Evolutionary conservation across 2,113 vertebrate species (phyloP), one percentile per base, ranked within the genome.

Genomic region (Columba janthina): DNA sequence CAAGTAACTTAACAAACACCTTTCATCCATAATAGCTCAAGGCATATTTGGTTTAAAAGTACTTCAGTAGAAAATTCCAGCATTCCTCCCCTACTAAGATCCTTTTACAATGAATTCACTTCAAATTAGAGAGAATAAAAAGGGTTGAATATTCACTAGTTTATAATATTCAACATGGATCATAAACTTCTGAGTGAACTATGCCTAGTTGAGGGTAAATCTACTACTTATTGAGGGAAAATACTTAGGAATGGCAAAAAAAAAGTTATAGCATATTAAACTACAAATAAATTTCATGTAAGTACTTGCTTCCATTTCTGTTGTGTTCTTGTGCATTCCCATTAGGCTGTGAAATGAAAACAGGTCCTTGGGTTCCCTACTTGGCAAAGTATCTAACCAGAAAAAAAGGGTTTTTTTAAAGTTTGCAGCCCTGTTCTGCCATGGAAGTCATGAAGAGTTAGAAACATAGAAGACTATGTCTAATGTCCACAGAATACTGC

Each of bases 1-100:
- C 83, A 93, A 95, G 83, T 82, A 89, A 93, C 93, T 90, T 95
- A 94, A 78, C 85, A 96, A 96, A 96, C 79, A 95, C 86, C 79
- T 96, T 94, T 96, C 84, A 93, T 90, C 61, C 73, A 90, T 78
- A 90, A 93, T 51, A 89, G 73, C 83, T 96, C 69, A 85, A 92
- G 88, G 69, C 40, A 53, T 71, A 78, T 90, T 90, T 93, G 67
- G 54, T 90, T 90, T 96, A 90, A 94, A 87, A 96, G 48, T 76
- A 84, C 85, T 96, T 88, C 44, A 90, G 38, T 36, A 83, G 85
- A 96, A 94, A 93, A 96, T 93, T 92, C 80, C 90, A 90, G 16
- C 44, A 50, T 84, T 85, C 80, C 53, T 85, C 73, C 53, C 76
- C 79, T 28, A 40, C 56, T 60, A 67, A 86, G 85, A 75, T 75